Evolutionary conservation across 1,140 invertebrate species (phyloP), one percentile per base, ranked within the genome.

Genomic region (Zophobas morio): DNA sequence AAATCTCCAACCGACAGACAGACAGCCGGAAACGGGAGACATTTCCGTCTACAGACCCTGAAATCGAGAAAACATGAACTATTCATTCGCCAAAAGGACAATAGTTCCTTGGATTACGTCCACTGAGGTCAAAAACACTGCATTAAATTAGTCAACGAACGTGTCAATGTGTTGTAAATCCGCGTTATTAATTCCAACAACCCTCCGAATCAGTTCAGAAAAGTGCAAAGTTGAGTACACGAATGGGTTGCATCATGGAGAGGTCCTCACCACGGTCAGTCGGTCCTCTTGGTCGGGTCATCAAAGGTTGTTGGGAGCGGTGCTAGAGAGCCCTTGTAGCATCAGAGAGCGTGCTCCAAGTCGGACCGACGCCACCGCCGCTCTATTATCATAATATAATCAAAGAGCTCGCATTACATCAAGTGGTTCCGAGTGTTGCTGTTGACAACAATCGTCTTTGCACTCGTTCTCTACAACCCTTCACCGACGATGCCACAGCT

Each of bases 401-500:
- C 66, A 77, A 77, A 70, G 75, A 77, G 75, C 75, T 77, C 75
- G 70, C 75, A 77, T 77, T 77, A 77, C 75, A 51, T 77, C 53
- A 70, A 77, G 75, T 72, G 75, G 42, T 46, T 35, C 42, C 46
- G 75, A 77, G 75, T 77, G 66, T 77, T 77, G 75, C 75, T 77
- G 75, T 77, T 77, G 75, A 77, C 75, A 77, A 77, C 75, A 77
- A 77, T 77, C 71, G 71, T 73, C 71, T 73, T 73, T 73, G 71
- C 71, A 73, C 71, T 73, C 71, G 35, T 73, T 73, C 47, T 49
- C 35, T 56, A 54, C 51, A 73, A 73, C 71, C 71, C 71, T 73
- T 73, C 71, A 73, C 60, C 6, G 36, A 8, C 60, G 39, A 2
- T 20, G 49, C 37, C 20, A 20, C 39, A 66, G 37, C 49, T 20